Evolutionary conservation across 1,140 invertebrate species (phyloP).

Genomic region (Bombus balteatus): DNA sequence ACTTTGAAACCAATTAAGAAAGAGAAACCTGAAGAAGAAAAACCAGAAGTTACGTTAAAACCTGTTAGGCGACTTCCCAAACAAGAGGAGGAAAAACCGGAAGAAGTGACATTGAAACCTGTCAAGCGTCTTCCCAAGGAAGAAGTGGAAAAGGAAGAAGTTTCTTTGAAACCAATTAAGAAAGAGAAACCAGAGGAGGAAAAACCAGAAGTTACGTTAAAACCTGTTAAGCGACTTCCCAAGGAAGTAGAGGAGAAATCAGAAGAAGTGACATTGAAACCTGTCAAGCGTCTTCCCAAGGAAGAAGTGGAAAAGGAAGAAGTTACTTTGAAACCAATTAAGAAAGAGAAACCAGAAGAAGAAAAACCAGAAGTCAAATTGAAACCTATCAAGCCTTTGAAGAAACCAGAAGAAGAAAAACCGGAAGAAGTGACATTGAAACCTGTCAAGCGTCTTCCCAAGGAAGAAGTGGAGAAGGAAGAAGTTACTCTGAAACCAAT

Average conservation of each 20-base stretch:
- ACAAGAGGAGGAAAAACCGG: too few relatives aligned
- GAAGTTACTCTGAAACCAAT: conserved; percentile 31
- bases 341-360: conserved; percentile 53
- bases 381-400: too few relatives aligned
- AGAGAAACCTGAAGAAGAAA: too few relatives aligned
- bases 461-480: conserved; percentile 60
- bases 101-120: too few relatives aligned
- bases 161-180: conserved; percentile 64
- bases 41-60: too few relatives aligned
- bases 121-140: too few relatives aligned
- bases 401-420: conserved; percentile 57
- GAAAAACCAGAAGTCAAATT: conserved; percentile 70
- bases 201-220: conserved; percentile 63
- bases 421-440: conserved; percentile 77
- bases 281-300: not conserved
- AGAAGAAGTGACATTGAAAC: conserved; percentile 55
- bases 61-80: too few relatives aligned
- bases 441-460: conserved; percentile 76
- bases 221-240: conserved; percentile 74
- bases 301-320: conserved; percentile 60
- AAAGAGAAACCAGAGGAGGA: conserved; percentile 44
- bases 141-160: conserved; percentile 54
- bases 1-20: too few relatives aligned
- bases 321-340: conserved; percentile 21
- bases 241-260: conserved; percentile 2